Evolutionary conservation across 1,140 invertebrate species (phyloP).

Genomic region (Gonioctena quinquepunctata): DNA sequence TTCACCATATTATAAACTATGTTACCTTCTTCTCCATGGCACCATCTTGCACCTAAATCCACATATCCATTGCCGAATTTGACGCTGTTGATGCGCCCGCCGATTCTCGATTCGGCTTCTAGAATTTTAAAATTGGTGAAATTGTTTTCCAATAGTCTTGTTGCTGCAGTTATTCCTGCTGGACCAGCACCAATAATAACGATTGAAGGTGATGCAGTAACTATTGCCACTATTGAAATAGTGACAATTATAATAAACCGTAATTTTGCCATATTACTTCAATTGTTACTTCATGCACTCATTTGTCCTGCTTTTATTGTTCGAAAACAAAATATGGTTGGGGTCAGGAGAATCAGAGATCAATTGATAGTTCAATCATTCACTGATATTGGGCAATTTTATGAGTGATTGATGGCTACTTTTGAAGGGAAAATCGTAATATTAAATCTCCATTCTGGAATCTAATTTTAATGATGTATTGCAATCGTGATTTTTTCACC

Average conservation of each 20-base stretch:
- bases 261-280: background rate
- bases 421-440: too few species aligned
- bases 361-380: too few species aligned
- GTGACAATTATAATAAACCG: background rate
- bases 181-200: conserved; percentile 64
- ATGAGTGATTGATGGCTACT: too few species aligned
- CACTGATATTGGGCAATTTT: too few species aligned
- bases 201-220: background rate
- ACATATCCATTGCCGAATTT: conserved; percentile 64
- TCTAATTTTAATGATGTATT: too few species aligned
- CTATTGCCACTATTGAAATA: background rate
- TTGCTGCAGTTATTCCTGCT: conserved; percentile 64
- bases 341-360: too few species aligned
- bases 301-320: too few species aligned
- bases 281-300: too few species aligned
- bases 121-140: conserved; percentile 62
- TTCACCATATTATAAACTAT: conserved; percentile 61
- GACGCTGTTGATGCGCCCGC: conserved; percentile 63
- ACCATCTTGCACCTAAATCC: conserved; percentile 84
- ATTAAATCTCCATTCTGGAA: too few species aligned
- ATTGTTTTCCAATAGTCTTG: conserved; percentile 59
- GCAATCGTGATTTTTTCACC: too few species aligned
- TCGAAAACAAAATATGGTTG: too few species aligned
- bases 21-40: conserved; percentile 79
- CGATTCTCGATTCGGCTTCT: conserved; percentile 74